Base-by-base conservation (phyloP, 2,797 vertebrate species). In the Semaprochilodus insignis region DNA sequence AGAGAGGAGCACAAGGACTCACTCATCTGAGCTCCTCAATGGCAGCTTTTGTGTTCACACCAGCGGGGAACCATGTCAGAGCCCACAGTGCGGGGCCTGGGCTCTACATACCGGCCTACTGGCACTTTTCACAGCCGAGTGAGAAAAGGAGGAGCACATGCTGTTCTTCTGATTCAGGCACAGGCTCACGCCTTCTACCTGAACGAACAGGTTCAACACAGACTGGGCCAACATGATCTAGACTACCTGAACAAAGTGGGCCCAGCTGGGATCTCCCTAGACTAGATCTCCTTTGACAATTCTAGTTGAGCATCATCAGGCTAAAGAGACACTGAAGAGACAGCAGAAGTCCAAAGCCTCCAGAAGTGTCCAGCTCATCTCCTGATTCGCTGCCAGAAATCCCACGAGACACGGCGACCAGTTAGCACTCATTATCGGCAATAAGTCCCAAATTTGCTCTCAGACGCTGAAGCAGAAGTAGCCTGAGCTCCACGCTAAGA, bases 31-130 rank as follows among this genome's bases (percentile, higher is more conserved):
- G 19, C 17, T 1, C 6, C 65, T 67, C 65, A 67, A 67, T 36
- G 17, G 65, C 65, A 40, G 65, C 65, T 67, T 67, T 67, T 67
- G 65, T 67, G 65, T 67, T 34, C 34, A 67, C 31, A 67, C 31
- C 65, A 67, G 65, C 65, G 40, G 65, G 65, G 27, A 67, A 40
- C 31, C 65, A 13, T 67, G 34, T 40, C 31, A 34, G 31, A 36
- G 34, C 17, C 65, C 3, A 31, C 17, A 13, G 65, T 7, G 34
- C 19, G 1, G n/a, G 34, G 31, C 34, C 65, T 67, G 65, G 17
- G 34, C 31, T 21, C 34, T 10, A 4, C 21, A 67, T 67, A 34
- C 65, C 65, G 34, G 34, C 31, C 34, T 40, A 19, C 65, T 67
- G 65, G 31, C 31, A 67, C 17, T 67, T 67, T 67, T 67, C 65